Percentiles rank a stretch among this genome's conserved stretches.
These are phyloP conservation scores for Todus mexicanus DNA, from an alignment of 2,797 vertebrate genomes.

Conservation along the genomic window DNA sequence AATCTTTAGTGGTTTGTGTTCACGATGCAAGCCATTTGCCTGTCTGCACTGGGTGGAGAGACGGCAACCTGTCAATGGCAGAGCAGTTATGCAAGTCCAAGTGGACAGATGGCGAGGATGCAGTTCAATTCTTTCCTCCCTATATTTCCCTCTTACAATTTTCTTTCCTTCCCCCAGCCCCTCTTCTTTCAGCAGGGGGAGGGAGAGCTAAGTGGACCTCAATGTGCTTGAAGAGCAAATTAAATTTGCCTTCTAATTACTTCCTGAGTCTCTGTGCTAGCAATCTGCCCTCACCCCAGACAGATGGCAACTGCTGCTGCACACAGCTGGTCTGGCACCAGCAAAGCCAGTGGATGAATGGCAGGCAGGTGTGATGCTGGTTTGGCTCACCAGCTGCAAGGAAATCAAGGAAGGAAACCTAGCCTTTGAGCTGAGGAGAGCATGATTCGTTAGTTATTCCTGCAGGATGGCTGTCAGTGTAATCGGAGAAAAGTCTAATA, in stretches of 20 bases:
- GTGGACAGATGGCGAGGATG: not conserved
- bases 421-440: not conserved
- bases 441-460: not conserved
- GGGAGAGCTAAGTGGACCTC: not conserved
- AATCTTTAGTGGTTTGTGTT: not conserved
- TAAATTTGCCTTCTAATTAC: not conserved
- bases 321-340: conserved; percentile 19
- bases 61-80: not conserved
- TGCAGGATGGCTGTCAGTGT: not conserved
- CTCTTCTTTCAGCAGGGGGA: rapidly evolving
- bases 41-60: not conserved
- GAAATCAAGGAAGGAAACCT: not conserved
- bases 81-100: not conserved
- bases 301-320: conserved; percentile 1
- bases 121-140: not conserved
- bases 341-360: not conserved
- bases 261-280: not conserved
- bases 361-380: not conserved
- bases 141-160: not conserved
- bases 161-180: not conserved
- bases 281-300: not conserved
- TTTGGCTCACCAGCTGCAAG: not conserved
- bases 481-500: not conserved
- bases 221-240: not conserved
- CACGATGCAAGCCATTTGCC: not conserved